Conservation (phyloP, 2,113 vertebrate species). For the Formicarius rufipectus region DNA sequence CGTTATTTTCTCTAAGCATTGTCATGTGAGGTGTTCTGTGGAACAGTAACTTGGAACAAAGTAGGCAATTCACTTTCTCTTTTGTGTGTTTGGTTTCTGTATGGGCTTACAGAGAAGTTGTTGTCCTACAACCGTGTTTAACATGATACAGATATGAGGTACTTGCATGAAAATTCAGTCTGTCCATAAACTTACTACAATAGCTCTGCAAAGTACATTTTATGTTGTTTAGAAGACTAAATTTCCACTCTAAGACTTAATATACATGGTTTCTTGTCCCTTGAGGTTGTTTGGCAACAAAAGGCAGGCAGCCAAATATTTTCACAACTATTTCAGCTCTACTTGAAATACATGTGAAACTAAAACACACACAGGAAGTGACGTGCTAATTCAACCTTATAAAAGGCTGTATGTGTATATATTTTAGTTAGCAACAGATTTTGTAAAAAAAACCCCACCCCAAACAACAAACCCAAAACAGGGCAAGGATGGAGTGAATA, state of each 20-base stretch:
- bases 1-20: background rate
- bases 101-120: background rate
- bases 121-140: too few species aligned
- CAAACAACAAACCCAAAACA: background rate
- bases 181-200: constrained; percentile 3
- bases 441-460: background rate
- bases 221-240: constrained; percentile 22
- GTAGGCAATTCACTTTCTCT: background rate
- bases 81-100: background rate
- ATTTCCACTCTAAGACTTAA: constrained; percentile 5
- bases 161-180: background rate
- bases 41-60: background rate
- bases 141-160: background rate
- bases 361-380: background rate
- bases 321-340: constrained; percentile 21
- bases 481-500: background rate
- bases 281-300: constrained; percentile 2
- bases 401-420: background rate
- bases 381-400: background rate
- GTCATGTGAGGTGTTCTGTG: background rate
- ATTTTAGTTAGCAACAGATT: background rate
- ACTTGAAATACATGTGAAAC: constrained; percentile 53
- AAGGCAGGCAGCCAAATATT: constrained; percentile 21
- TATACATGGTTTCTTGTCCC: constrained; percentile 16
- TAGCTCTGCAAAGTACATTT: background rate